Evolutionary conservation across 2,113 vertebrate species (phyloP).

Genomic region (Pollimyrus isidori): DNA sequence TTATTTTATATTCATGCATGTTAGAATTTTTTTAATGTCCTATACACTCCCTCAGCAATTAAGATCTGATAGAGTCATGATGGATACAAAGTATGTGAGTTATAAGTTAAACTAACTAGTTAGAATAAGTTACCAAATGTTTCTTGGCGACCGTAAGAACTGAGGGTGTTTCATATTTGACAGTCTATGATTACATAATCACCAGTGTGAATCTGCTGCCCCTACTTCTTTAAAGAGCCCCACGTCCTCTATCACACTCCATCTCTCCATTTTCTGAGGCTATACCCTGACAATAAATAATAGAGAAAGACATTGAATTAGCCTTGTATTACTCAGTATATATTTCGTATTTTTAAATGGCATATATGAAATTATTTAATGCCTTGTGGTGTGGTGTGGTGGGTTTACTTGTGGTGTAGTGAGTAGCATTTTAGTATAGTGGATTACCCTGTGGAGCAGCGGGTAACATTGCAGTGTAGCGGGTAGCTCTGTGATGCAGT

Average conservation of each 20-base stretch:
- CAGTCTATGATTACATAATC: background rate
- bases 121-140: background rate
- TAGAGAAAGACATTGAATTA: background rate
- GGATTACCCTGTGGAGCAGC: background rate
- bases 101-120: background rate
- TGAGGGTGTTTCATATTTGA: background rate
- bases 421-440: background rate
- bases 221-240: background rate
- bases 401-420: background rate
- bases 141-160: background rate
- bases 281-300: background rate
- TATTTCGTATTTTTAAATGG: background rate
- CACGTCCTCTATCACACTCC: background rate
- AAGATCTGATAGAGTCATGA: background rate
- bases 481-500: background rate
- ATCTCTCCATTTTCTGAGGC: background rate
- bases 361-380: background rate
- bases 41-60: background rate
- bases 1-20: background rate
- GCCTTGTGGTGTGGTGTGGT: background rate
- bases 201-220: background rate
- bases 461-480: background rate
- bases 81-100: background rate
- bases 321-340: background rate
- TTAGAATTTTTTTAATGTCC: background rate